Evolutionary conservation across 2,888 invertebrate genomes (phyloP).

Genomic region (Lochmaea capreae): DNA sequence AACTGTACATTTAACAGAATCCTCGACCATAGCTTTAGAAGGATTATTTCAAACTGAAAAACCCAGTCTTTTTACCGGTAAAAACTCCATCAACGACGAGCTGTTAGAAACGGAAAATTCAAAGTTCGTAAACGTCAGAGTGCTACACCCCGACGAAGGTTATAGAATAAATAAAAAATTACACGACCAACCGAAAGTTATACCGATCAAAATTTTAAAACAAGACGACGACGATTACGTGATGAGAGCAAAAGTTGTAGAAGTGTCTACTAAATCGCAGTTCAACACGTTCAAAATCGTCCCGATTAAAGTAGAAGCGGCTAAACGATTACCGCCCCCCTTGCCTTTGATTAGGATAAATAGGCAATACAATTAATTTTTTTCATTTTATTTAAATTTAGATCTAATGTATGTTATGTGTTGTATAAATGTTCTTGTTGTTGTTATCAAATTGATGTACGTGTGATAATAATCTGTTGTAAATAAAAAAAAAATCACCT

Average conservation of each 20-base stretch:
- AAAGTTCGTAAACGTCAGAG: constrained; percentile 60
- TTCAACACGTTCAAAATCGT: constrained; percentile 61
- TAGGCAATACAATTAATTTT: constrained; percentile 34
- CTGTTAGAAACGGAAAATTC: constrained; percentile 62
- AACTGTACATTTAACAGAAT: constrained; percentile 65
- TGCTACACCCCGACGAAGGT: constrained; percentile 57
- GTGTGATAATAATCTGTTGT: constrained; percentile 37
- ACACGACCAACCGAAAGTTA: constrained; percentile 47
- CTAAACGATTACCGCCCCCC: constrained; percentile 49
- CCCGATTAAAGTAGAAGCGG: constrained; percentile 60
- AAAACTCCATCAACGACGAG: constrained; percentile 55
- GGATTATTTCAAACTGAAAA: constrained; percentile 73
- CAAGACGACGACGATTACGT: constrained; percentile 57
- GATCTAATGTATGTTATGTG: constrained; percentile 49
- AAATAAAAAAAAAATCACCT: constrained; percentile 39
- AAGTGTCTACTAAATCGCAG: constrained; percentile 58
- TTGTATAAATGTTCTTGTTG: constrained; percentile 48
- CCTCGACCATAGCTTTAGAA: constrained; percentile 77
- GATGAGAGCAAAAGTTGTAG: constrained; percentile 62
- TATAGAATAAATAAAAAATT: constrained; percentile 35
- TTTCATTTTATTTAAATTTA: constrained; percentile 29
- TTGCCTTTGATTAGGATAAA: constrained; percentile 40
- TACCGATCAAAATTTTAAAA: constrained; percentile 55
- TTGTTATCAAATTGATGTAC: constrained; percentile 44
- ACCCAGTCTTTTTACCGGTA: constrained; percentile 53